A percentile compares a stretch with the other conserved stretches of the same genome.
These are phyloP conservation scores for Coenobita brevimanus DNA, from an alignment of 1,140 invertebrate genomes.

Conservation along the genomic window DNA sequence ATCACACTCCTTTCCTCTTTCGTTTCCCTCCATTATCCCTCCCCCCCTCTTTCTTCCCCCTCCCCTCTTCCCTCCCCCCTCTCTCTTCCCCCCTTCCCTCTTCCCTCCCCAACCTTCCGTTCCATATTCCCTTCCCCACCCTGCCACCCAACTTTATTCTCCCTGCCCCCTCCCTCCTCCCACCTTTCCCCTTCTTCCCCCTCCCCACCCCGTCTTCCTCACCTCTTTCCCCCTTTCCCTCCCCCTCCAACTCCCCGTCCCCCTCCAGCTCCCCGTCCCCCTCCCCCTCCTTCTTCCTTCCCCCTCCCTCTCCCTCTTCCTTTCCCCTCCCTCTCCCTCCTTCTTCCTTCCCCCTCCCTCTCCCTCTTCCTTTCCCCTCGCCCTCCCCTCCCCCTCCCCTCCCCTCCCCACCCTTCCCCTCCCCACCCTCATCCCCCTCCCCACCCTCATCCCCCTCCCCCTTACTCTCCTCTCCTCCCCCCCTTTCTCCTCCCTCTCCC, in stretches of 20 bases:
- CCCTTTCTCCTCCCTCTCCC: background rate
- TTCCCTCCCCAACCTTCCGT: background rate
- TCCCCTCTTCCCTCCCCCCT: background rate
- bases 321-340: background rate
- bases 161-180: background rate
- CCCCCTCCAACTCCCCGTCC: no score
- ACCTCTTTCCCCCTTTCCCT: background rate
- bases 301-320: background rate
- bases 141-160: no score
- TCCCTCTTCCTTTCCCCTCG: background rate
- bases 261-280: background rate
- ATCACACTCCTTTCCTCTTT: background rate
- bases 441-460: background rate
- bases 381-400: background rate
- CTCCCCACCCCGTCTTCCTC: background rate
- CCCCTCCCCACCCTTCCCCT: background rate
- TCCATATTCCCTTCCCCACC: background rate
- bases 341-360: background rate
- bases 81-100: background rate
- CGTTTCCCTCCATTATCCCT: background rate
- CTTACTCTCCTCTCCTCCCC: background rate
- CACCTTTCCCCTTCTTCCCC: background rate
- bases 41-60: background rate
- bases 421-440: no score
- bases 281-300: background rate